Percentiles rank a stretch among this genome's conserved stretches.
These are phyloP conservation scores for Geococcyx californianus DNA, from an alignment of 2,113 vertebrate genomes.

Conservation along the genomic window DNA sequence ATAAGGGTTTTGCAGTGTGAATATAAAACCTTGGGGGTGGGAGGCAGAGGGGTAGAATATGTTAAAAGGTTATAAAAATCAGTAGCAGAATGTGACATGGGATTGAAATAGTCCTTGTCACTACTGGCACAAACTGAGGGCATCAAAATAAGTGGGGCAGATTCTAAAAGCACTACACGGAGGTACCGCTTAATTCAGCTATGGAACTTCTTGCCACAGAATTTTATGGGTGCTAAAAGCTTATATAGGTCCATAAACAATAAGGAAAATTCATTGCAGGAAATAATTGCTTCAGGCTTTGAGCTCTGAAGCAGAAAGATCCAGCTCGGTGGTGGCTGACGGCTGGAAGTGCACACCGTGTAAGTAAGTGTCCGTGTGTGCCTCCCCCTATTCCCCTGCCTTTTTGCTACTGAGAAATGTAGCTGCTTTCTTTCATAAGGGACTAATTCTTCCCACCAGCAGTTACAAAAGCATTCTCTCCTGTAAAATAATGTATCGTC, in stretches of 20 bases:
- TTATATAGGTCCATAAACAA: not conserved
- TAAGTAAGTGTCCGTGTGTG: not conserved
- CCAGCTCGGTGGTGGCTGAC: not conserved
- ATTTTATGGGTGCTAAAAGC: not conserved
- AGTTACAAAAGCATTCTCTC: not conserved
- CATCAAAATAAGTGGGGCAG: not conserved
- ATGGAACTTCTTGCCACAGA: not conserved
- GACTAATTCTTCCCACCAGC: not conserved
- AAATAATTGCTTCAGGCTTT: not conserved
- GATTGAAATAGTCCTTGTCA: not conserved
- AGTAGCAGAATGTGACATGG: not conserved
- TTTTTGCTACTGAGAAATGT: not conserved
- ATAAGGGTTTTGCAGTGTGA: not conserved
- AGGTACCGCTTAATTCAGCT: not conserved
- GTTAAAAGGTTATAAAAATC: not conserved
- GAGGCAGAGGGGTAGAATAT: not conserved
- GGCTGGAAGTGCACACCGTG: not conserved
- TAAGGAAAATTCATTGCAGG: not conserved
- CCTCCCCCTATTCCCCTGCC: not conserved
- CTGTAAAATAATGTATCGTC: not conserved
- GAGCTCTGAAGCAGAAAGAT: not conserved
- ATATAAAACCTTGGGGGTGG: not conserved
- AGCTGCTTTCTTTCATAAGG: not conserved
- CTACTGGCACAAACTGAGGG: not conserved
- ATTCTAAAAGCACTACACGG: not conserved